Evolutionary conservation across 1,140 invertebrate genomes (phyloP).

Genomic region (Pachypsylla venusta): DNA sequence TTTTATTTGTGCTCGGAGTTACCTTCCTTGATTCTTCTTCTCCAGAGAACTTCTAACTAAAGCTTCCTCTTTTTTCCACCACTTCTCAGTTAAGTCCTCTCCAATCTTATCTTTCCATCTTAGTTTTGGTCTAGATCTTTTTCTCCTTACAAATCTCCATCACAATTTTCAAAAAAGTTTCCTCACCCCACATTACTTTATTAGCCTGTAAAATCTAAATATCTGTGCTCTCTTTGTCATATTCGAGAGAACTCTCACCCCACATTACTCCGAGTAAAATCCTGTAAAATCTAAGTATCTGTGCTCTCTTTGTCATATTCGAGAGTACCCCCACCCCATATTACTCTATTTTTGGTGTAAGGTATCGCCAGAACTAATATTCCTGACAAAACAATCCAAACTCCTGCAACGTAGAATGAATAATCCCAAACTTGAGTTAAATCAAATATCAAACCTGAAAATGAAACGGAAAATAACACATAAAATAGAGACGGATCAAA

Average conservation of each 20-base stretch:
- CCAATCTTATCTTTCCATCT: too few species aligned
- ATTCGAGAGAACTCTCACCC: slow-evolving; percentile 42
- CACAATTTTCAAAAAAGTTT: too few species aligned
- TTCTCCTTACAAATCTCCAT: too few species aligned
- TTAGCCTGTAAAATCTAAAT: background rate
- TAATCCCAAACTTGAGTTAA: slow-evolving; percentile 50
- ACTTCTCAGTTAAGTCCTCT: too few species aligned
- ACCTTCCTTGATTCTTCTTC: too few species aligned
- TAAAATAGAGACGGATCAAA: background rate
- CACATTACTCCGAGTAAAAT: too few species aligned
- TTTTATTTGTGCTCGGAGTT: too few species aligned
- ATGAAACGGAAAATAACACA: slow-evolving; percentile 13
- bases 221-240: slow-evolving; percentile 5
- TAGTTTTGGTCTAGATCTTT: too few species aligned
- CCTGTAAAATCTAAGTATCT: background rate
- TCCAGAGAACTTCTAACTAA: too few species aligned
- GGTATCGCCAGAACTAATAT: slow-evolving; percentile 50
- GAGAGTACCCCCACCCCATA: slow-evolving; percentile 43
- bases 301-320: slow-evolving; percentile 26
- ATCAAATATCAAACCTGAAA: slow-evolving; percentile 49
- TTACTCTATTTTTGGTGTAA: slow-evolving; percentile 45
- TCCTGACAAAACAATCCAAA: slow-evolving; percentile 59
- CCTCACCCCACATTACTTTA: too few species aligned
- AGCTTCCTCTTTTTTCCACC: too few species aligned
- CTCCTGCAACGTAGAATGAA: slow-evolving; percentile 56